Evolutionary conservation across 2,888 invertebrate species (phyloP), one percentile per base, ranked within the genome.

Genomic region (Lypha dubia): DNA sequence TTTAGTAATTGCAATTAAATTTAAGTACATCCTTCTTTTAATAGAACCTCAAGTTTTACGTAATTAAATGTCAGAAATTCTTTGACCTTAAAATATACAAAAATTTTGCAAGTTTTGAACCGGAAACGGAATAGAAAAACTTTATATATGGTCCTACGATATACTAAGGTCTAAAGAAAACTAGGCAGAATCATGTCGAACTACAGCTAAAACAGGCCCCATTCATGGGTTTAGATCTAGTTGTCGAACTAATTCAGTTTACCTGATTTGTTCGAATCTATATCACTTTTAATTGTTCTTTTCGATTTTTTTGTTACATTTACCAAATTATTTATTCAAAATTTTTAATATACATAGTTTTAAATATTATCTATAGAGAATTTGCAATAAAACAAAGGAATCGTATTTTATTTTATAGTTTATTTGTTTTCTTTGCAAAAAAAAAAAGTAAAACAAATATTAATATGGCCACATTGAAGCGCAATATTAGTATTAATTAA

Each of bases 401-500:
- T 17, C 17, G 8, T 20, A 46, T 17, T 51, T 71, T 53, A 74
- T 84, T 67, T 70, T 44, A 53, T 73, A 71, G 49, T 51, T 74
- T 4, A 76, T 58, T 67, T 75, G 67, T 81, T 84, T 75, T 67
- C 53, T 82, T 73, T 65, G 71, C 51, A 28, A 49, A 49, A 46
- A 8, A 17, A 62, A 60, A 44, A 51, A 35, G 5, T 24, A 44
- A 15, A 41, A n/a, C 8, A 60, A 60, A 53, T 41, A 82, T 82
- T 68, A 86, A 86, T 82, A 86, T 86, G 87, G 87, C 87, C 87
- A 86, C 86, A 81, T 74, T 85, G 83, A 82, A 85, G 86, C 86
- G 88, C 88, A 88, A 88, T 88, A 88, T 86, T 88, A 88, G 88
- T 80, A 82, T 79, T 86, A 87, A 86, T 73, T 84, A 63, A 49